Evolutionary conservation across 2,888 invertebrate species (phyloP), one percentile per base, ranked within the genome.

Genomic region (Osedax fenrisi): DNA sequence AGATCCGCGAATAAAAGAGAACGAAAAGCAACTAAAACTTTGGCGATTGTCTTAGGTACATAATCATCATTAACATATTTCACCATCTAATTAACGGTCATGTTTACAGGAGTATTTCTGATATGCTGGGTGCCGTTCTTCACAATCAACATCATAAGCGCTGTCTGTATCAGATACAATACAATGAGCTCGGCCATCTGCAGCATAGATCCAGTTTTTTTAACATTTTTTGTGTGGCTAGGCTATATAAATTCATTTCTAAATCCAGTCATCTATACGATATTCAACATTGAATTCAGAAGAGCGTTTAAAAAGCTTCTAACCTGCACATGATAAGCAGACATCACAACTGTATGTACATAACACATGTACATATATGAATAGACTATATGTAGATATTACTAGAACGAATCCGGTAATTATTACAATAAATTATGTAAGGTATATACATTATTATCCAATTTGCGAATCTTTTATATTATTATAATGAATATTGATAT

Each of bases 111-210:
- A 81, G 94, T 96, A 1, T 98, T 98, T 85, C 89, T 98, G 62
- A 89, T 95, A 82, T 98, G 97, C 86, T 98, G 97, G 97, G 91
- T 94, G 77, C 98, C 98, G 56, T 98, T 98, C 88, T 98, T 98
- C 89, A 92, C 94, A 1, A 94, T 95, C 87, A 95, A 94, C 86
- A 93, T 96, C 79, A 89, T 95, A 87, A 95, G 94, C 83, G 98
- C 96, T 10, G 89, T 97, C 84, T 96, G 96, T 87, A 91, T 91
- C 81, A 92, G 82, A n/a, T 82, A 82, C 77, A 78, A 78, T 26
- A 64, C 82, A 64, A 76, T 76, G 67, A 77, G 78, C 89, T 90
- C 78, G 91, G 93, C 0, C 90, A 93, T 25, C 89, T 94, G 79
- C 77, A 79, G 81, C 76, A 77, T 81, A 17, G 81, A 82, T 69